These are phyloP conservation scores for Polia nebulosa DNA, from an alignment of 2,888 invertebrate species.

Conservation along the genomic window DNA sequence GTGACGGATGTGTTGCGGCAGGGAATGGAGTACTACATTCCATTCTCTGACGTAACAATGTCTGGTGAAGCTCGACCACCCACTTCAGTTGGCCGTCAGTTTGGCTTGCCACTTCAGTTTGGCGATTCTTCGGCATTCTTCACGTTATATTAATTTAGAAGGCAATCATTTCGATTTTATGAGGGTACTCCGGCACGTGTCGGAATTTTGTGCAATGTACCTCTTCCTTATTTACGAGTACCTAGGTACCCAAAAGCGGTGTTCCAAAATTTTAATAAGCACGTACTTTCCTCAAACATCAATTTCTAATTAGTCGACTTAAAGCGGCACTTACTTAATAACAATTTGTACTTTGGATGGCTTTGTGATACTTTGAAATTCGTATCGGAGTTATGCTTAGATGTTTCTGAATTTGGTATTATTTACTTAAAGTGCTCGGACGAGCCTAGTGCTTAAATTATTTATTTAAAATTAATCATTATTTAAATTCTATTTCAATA, in stretches of 20 bases:
- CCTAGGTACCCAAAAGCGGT: neutral
- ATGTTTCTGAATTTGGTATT: constrained; percentile 2
- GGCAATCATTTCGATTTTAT: no score
- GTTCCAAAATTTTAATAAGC: neutral
- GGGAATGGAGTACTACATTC: no score
- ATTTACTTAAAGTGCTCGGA: neutral
- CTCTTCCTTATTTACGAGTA: neutral
- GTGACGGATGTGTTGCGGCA: no score
- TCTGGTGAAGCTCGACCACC: no score
- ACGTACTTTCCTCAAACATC: constrained; percentile 1
- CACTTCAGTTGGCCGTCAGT: no score
- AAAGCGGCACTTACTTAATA: constrained; percentile 7
- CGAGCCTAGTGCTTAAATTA: neutral
- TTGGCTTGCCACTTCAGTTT: no score
- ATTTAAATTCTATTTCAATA: neutral
- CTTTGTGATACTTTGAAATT: constrained; percentile 11
- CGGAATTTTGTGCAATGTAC: neutral
- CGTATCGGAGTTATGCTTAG: neutral
- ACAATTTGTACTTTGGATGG: constrained; percentile 10
- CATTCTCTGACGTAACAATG: no score
- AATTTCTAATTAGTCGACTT: constrained; percentile 11
- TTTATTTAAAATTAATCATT: no score
- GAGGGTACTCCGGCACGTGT: no score
- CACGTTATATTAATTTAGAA: no score
- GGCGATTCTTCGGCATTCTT: no score